Base-by-base conservation (phyloP, 2,888 invertebrate genomes). In the Yponomeuta plumbellus region DNA sequence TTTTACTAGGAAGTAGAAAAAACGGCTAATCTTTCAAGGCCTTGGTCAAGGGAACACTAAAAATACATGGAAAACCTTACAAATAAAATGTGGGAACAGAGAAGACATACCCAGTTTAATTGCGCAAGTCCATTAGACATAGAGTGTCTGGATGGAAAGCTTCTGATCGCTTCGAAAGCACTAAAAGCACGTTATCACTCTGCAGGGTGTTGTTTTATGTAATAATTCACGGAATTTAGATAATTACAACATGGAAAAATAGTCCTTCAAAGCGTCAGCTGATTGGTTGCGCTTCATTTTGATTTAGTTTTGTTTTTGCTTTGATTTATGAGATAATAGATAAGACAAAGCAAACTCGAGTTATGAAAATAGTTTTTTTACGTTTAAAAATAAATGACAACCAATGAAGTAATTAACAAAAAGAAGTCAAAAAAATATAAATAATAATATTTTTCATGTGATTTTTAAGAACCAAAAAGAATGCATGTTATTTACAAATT, bases 231-330 rank as follows among this genome's bases (percentile, higher is more conserved):
- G 1, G 74, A 82, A 79, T 83, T 82, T 77, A 72, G 72, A 70
- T 73, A 78, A 80, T 81, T 81, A 79, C 78, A 81, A 77, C 80
- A 83, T 81, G 83, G 82, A 87, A 87, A 85, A 85, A 83, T 85
- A 83, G 76, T 76, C 78, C 75, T 80, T 80, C 77, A 74, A 72
- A 75, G 72, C 80, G 87, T 88, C 89, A 90, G 88, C 88, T 90
- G 89, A 88, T 88, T 80, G 79, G 79, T 73, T 79, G 72, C 73
- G 79, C 68, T 74, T 71, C 70, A 70, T 70, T 59, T 67, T 66
- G 65, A 23, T 61, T 66, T 23, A 40, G 52, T 61, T 66, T 44
- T 23, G 26, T 20, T 64, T n/a, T 39, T 61, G 26, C 26, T 61
- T 23, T 0, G 44, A 17, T 6, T 1, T 34, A 52, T 13, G 10